These are phyloP conservation scores for Drosophila sucinea DNA, from an alignment of 1,140 invertebrate genomes.

Conservation along the genomic window DNA sequence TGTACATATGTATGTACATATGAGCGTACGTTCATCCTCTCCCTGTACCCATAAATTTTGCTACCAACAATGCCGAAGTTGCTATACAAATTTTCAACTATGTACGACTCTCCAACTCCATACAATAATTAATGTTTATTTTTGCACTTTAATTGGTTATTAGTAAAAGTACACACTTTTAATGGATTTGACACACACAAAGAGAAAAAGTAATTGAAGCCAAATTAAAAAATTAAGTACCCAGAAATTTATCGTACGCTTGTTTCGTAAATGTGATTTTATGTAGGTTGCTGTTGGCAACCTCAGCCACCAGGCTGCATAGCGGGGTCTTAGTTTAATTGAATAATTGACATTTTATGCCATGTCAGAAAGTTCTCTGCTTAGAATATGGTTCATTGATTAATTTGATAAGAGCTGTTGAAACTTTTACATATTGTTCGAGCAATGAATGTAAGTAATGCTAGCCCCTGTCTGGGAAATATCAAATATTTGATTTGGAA, in stretches of 20 bases:
- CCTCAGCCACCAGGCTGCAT: background rate
- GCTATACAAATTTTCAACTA: conserved; percentile 37
- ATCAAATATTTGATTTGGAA: too few relatives aligned
- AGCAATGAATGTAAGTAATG: background rate
- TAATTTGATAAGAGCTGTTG: conserved; percentile 4
- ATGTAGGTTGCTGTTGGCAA: conserved; percentile 33
- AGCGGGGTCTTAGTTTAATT: conserved; percentile 35
- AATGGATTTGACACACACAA: conserved; percentile 48
- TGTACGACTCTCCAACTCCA: conserved; percentile 14
- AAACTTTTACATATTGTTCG: background rate
- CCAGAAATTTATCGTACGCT: conserved; percentile 35
- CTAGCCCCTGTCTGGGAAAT: too few relatives aligned
- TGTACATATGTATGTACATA: conserved; percentile 1
- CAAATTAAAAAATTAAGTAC: conserved; percentile 41
- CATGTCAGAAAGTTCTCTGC: conserved; percentile 45
- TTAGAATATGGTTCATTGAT: conserved; percentile 39
- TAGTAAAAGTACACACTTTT: conserved; percentile 63
- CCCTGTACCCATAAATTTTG: conserved; percentile 53
- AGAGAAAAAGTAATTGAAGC: background rate
- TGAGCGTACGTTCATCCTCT: background rate
- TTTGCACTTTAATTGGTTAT: conserved; percentile 77
- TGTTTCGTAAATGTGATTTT: conserved; percentile 8
- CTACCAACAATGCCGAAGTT: conserved; percentile 26
- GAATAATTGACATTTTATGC: conserved; percentile 52
- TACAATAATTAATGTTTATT: conserved; percentile 74